Base-by-base conservation (phyloP, 2,113 vertebrate species). In the Physeter macrocephalus region DNA sequence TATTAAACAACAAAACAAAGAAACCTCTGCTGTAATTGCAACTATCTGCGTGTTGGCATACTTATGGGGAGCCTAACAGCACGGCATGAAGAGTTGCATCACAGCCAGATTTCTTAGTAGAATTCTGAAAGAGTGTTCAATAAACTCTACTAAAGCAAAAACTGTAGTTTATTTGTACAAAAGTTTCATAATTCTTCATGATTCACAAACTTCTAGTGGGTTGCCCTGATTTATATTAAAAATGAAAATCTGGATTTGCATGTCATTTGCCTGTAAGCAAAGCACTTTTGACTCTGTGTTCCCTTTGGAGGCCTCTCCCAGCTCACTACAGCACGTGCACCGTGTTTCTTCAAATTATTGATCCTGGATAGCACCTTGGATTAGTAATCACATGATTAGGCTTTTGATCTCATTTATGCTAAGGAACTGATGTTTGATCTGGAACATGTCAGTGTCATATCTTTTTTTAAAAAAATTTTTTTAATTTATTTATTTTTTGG, bases 371-470 rank as follows among this genome's bases (percentile, higher is more conserved):
- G 52, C 31, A 62, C 41, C 2, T 41, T 69, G 71, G 34, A 81
- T 93, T 18, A 81, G 25, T n/a, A 17, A 84, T 84, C n/a, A 80
- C 18, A 21, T 23, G 15, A 72, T 66, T 17, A 62, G 25, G 61
- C 31, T 80, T 94, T 54, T 85, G 71, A 23, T 69, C 61, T 80
- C n/a, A 61, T 52, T 81, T 69, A n/a, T 64, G 18, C 62, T 84
- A 62, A 67, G 86, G 64, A 90, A 67, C 21, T 82, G 43, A 77
- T 83, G 11, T 82, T 64, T 88, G 46, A 93, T 59, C 49, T 75
- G 46, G 41, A 82, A 61, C n/a, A n/a, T 29, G 31, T 57, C 61
- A 41, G 15, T 46, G 36, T 91, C 49, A 88, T 62, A 71, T 23
- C 34, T 78, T 54, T 34, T 83, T 94, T 5, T 52, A 39, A 39